Percentiles rank a stretch among this genome's conserved stretches.
Conservation (phyloP, 2,113 vertebrate genomes). For the Neotoma lepida region DNA sequence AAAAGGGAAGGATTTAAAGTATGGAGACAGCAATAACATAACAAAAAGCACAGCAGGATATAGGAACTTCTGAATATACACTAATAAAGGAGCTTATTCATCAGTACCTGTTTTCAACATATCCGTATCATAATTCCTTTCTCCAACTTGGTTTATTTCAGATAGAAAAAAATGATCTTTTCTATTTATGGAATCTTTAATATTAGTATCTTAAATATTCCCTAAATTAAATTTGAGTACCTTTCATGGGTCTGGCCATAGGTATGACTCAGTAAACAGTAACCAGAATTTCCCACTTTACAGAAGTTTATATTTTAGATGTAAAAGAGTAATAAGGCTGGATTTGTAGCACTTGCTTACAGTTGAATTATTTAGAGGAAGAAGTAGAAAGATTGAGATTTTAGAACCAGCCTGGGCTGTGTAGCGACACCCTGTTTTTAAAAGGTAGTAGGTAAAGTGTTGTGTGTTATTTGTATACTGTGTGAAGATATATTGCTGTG, state of each 20-base stretch:
- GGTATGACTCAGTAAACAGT: neutral
- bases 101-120: conserved; percentile 6
- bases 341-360: neutral
- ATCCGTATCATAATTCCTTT: neutral
- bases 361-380: neutral
- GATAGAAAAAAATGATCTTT: conserved; percentile 25
- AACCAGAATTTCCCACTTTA: neutral
- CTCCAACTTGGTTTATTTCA: neutral
- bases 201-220: conserved; percentile 26
- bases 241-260: neutral
- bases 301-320: conserved; percentile 2
- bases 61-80: neutral
- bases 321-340: neutral
- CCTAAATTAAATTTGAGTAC: conserved; percentile 16
- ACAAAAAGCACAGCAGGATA: neutral
- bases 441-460: neutral
- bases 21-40: neutral
- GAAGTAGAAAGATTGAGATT: neutral
- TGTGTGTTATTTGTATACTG: neutral
- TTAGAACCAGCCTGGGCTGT: neutral
- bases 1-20: neutral
- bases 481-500: neutral
- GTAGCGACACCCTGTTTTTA: neutral
- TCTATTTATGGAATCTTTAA: conserved; percentile 30
- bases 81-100: conserved; percentile 16